Evolutionary conservation across 2,888 invertebrate genomes (phyloP).

Genomic region (Idaea aversata): DNA sequence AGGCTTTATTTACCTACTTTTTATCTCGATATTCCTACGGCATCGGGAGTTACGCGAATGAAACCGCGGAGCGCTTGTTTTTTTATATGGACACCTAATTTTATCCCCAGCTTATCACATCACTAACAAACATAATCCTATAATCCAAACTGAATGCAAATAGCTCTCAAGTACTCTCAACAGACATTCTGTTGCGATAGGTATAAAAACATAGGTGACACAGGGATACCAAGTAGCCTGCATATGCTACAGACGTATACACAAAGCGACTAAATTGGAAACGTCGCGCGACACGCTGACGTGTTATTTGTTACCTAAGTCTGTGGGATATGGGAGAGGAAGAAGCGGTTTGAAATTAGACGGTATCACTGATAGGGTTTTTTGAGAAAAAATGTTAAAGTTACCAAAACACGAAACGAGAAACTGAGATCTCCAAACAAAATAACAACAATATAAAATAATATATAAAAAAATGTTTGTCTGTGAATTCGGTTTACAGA

Average conservation of each 20-base stretch:
- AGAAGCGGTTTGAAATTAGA: conserved; percentile 11
- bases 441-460: too few relatives aligned
- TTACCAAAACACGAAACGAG: too few relatives aligned
- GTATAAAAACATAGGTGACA: conserved; percentile 25
- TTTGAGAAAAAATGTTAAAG: too few relatives aligned
- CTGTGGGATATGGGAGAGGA: conserved; percentile 15
- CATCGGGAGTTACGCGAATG: too few relatives aligned
- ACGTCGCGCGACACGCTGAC: conserved; percentile 53
- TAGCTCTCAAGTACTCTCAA: neutral
- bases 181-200: neutral
- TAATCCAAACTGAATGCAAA: neutral
- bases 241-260: conserved; percentile 39
- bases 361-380: too few relatives aligned
- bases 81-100: too few relatives aligned
- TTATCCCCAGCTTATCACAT: neutral
- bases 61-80: too few relatives aligned
- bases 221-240: conserved; percentile 40
- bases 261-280: conserved; percentile 55
- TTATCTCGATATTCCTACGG: too few relatives aligned
- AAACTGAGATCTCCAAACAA: too few relatives aligned
- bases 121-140: neutral
- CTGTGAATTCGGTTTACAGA: too few relatives aligned
- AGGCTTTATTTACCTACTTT: too few relatives aligned
- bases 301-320: conserved; percentile 51
- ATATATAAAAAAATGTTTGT: too few relatives aligned